These are phyloP conservation scores for Caradrina clavipalpis DNA, from an alignment of 2,888 invertebrate species.

Conservation along the genomic window DNA sequence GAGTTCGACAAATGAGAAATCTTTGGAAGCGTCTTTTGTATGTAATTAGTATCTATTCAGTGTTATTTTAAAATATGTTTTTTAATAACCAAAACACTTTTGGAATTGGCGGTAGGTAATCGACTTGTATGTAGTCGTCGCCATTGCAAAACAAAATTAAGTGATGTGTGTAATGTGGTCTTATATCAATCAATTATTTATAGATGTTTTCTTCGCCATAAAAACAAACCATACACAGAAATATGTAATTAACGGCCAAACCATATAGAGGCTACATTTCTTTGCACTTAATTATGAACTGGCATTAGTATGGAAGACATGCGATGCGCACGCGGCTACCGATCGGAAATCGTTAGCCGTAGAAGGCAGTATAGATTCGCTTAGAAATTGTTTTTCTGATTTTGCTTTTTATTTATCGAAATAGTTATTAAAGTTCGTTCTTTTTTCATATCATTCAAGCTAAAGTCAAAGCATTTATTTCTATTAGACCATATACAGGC, in stretches of 20 bases:
- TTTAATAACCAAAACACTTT: too few relatives aligned
- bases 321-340: slow-evolving; percentile 43
- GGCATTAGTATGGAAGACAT: slow-evolving; percentile 50
- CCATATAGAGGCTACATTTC: slow-evolving; percentile 29
- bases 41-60: too few relatives aligned
- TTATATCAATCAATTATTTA: slow-evolving; percentile 27
- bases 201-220: neutral
- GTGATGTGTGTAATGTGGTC: neutral
- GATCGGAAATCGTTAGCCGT: slow-evolving; percentile 60
- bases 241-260: slow-evolving; percentile 15
- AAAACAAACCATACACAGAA: slow-evolving; percentile 25
- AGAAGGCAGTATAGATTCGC: slow-evolving; percentile 31
- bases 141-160: too few relatives aligned
- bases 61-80: too few relatives aligned
- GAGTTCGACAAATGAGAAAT: too few relatives aligned
- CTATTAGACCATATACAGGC: too few relatives aligned
- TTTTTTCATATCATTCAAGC: too few relatives aligned
- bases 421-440: too few relatives aligned
- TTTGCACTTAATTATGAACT: slow-evolving; percentile 25
- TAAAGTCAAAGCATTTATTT: too few relatives aligned
- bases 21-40: too few relatives aligned
- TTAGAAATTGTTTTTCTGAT: slow-evolving; percentile 18
- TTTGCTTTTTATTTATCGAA: slow-evolving; percentile 2
- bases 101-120: too few relatives aligned
- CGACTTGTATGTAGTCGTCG: too few relatives aligned